Evolutionary conservation across 2,888 invertebrate species (phyloP).

Genomic region (Daptonema setosum): DNA sequence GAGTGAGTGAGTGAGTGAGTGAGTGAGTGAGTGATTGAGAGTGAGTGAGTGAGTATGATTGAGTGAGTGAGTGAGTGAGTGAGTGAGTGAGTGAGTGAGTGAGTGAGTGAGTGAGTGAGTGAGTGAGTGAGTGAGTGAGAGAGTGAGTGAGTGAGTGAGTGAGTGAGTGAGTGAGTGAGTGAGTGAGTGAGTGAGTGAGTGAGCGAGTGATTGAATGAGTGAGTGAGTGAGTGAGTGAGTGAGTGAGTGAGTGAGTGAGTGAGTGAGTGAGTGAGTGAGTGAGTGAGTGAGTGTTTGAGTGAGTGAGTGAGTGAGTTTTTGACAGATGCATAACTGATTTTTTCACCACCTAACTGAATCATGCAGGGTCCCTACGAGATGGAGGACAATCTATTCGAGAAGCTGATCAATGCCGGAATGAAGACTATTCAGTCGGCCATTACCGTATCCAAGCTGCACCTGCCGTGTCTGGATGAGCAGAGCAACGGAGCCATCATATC

Average conservation of each 20-base stretch:
- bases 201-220: no score
- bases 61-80: background rate
- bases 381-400: slow-evolving; percentile 2
- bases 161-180: background rate
- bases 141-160: no score
- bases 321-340: no score
- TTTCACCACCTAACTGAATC: no score
- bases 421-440: slow-evolving; percentile 22
- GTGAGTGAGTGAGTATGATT: background rate
- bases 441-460: slow-evolving; percentile 46
- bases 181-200: no score
- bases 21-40: background rate
- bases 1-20: no score
- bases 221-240: background rate
- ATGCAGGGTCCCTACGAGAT: background rate
- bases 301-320: background rate
- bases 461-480: slow-evolving; percentile 44
- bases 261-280: background rate
- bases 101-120: background rate
- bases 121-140: background rate
- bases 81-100: background rate
- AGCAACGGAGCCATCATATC: slow-evolving; percentile 50
- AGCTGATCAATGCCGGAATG: slow-evolving; percentile 1
- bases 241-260: no score
- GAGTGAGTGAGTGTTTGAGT: background rate